phyloP scores from a whole-genome alignment of 2,113 vertebrate species.

The Bujurquina vittata region DNA sequence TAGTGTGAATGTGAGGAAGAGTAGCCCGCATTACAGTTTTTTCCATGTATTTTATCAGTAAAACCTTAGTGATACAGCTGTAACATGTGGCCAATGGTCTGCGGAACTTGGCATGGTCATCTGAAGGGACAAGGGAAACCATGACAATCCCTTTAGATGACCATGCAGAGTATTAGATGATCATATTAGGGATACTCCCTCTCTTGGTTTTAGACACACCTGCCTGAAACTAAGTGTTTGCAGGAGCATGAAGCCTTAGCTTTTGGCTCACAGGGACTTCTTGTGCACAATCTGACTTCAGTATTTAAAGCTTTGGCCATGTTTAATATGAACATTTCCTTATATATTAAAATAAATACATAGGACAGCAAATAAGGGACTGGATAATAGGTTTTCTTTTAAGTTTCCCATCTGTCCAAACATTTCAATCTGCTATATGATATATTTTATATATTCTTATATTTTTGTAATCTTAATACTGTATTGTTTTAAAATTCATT shows the following conservation, averaged over 20 bases:
- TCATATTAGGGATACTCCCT: neutral
- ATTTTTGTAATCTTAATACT: too few species aligned
- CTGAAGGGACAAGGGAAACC: neutral
- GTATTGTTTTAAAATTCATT: too few species aligned
- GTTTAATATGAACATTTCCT: neutral
- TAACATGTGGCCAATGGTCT: neutral
- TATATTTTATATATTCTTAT: too few species aligned
- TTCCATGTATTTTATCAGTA: neutral
- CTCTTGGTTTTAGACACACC: neutral
- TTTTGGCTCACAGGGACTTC: neutral
- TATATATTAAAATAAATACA: neutral
- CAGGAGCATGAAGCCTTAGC: too few species aligned
- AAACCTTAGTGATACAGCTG: neutral
- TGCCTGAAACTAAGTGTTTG: too few species aligned
- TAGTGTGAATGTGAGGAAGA: too few species aligned
- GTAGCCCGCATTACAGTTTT: neutral
- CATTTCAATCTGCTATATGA: neutral
- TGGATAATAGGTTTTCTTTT: neutral
- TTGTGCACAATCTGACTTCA: neutral
- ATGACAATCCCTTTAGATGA: neutral
- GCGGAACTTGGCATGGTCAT: neutral
- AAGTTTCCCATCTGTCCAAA: neutral
- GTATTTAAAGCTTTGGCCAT: neutral
- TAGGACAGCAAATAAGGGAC: neutral
- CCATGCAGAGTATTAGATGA: neutral